Conservation (phyloP, 1,140 invertebrate species). For the Mercenaria mercenaria region DNA sequence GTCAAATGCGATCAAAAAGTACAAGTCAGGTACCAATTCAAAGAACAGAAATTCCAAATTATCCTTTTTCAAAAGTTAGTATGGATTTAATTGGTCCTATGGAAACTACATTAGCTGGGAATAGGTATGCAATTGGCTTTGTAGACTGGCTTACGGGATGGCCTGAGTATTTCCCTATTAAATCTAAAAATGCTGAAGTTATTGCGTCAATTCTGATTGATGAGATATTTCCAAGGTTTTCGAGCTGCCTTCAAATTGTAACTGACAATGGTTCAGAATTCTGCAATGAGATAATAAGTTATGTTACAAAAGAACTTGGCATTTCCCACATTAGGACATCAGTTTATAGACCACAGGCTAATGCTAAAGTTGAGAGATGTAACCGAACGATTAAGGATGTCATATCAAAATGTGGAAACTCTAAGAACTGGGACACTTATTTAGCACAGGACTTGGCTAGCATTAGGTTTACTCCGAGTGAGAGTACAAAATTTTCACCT, state of each 20-base stretch:
- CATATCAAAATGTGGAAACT: background rate
- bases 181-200: background rate
- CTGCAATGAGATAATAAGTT: background rate
- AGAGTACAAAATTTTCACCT: background rate
- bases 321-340: background rate
- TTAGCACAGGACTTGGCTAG: background rate
- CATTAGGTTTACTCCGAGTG: background rate
- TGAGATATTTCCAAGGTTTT: background rate
- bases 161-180: slow-evolving; percentile 6
- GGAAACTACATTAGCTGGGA: background rate
- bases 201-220: background rate
- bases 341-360: background rate
- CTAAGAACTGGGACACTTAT: background rate
- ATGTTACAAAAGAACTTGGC: background rate
- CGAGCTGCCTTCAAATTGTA: background rate
- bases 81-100: background rate
- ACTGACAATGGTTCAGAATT: slow-evolving; percentile 25
- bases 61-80: background rate
- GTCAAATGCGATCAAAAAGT: background rate
- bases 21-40: background rate
- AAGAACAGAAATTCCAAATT: background rate
- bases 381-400: background rate
- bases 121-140: background rate
- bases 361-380: background rate
- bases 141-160: background rate